These are phyloP conservation scores for Auanema sp. DNA, from an alignment of 2,888 invertebrate species.

Conservation along the genomic window DNA sequence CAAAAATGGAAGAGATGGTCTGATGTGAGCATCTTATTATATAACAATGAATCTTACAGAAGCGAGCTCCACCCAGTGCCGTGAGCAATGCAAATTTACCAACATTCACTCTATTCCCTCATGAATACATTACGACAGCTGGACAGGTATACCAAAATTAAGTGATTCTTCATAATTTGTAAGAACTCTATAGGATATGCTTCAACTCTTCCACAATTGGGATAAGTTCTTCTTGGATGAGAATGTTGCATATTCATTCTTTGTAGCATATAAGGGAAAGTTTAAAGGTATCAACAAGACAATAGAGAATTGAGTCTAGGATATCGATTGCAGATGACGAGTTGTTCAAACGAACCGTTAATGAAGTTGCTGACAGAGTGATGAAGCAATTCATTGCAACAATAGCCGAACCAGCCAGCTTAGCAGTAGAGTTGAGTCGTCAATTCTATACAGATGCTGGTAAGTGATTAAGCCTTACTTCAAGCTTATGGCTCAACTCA, in stretches of 20 bases:
- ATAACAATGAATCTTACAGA: background rate
- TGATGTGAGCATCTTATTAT: background rate
- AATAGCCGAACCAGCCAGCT: slow-evolving; percentile 2
- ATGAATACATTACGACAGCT: slow-evolving; percentile 26
- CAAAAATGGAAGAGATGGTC: slow-evolving; percentile 7
- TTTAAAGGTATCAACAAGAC: slow-evolving; percentile 20
- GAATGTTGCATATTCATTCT: slow-evolving; percentile 23
- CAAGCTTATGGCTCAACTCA: background rate
- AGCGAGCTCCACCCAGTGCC: background rate
- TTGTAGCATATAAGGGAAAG: slow-evolving; percentile 24
- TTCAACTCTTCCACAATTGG: slow-evolving; percentile 27
- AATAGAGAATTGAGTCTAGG: no score
- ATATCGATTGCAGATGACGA: slow-evolving; percentile 20
- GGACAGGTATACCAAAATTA: no score
- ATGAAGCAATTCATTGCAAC: slow-evolving; percentile 18
- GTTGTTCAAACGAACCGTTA: slow-evolving; percentile 24
- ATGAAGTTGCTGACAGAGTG: slow-evolving; percentile 21
- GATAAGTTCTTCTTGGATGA: slow-evolving; percentile 29
- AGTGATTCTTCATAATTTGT: background rate
- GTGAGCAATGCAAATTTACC: background rate
- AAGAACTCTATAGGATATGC: slow-evolving; percentile 18
- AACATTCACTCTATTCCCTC: slow-evolving; percentile 22
- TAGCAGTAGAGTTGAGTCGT: slow-evolving; percentile 4
- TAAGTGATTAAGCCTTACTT: slow-evolving; percentile 9
- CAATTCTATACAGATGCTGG: slow-evolving; percentile 22